Evolutionary conservation across 2,113 vertebrate species (phyloP).

Genomic region (Sinocyclocheilus rhinocerous): DNA sequence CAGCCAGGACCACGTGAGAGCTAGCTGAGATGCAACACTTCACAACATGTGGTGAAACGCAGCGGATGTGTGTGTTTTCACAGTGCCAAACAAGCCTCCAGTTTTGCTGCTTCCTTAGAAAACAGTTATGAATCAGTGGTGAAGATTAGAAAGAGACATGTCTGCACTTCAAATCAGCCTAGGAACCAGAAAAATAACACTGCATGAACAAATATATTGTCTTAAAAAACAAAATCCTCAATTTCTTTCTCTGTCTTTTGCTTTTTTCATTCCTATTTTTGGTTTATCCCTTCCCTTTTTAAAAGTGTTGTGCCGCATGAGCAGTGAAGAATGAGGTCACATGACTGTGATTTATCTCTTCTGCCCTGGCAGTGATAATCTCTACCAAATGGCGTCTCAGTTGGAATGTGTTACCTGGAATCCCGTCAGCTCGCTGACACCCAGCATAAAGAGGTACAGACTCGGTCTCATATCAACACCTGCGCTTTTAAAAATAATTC

Average conservation of each 20-base stretch:
- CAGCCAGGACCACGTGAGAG: not conserved
- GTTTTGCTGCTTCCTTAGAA: not conserved
- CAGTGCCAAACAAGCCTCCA: not conserved
- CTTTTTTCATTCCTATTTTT: not conserved
- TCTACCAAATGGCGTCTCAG: conserved; percentile 87
- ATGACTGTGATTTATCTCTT: conserved; percentile 53
- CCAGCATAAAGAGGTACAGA: conserved; percentile 83
- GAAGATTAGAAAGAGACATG: not conserved
- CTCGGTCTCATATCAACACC: not conserved
- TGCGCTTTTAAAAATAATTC: not conserved
- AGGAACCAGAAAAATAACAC: not conserved
- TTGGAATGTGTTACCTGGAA: conserved; percentile 86
- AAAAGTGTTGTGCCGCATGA: not conserved
- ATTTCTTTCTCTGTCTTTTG: not conserved
- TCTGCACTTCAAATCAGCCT: not conserved
- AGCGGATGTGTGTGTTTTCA: not conserved
- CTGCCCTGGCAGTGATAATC: conserved; percentile 78
- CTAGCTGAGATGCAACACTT: not conserved
- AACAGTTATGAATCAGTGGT: not conserved
- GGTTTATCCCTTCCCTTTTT: not conserved
- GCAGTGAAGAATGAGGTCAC: not conserved
- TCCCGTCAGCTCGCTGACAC: conserved; percentile 80
- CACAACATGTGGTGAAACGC: not conserved
- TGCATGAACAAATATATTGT: not conserved
- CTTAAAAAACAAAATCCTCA: not conserved